phyloP scores from a whole-genome alignment of 2,888 invertebrate genomes.

The Drosophila mettleri region DNA sequence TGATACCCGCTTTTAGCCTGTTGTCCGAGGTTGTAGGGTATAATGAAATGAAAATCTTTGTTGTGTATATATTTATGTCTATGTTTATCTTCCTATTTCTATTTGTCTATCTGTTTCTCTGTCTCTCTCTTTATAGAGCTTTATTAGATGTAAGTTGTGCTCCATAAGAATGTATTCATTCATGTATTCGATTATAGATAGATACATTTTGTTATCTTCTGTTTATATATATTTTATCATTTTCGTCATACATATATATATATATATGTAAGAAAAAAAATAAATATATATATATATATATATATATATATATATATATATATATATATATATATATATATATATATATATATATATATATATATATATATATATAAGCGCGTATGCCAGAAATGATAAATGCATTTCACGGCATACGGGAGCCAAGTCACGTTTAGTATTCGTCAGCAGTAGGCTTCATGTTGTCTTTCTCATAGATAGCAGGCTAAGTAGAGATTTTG shows the following conservation, averaged over 20 bases:
- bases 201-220: too few relatives aligned
- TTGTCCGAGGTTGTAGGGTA: neutral
- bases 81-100: too few relatives aligned
- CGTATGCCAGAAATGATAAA: constrained; percentile 53
- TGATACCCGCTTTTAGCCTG: neutral
- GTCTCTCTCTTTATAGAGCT: too few relatives aligned
- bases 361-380: constrained; percentile 9
- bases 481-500: too few relatives aligned
- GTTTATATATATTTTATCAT: too few relatives aligned
- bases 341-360: neutral
- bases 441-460: constrained; percentile 41
- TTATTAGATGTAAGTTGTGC: too few relatives aligned
- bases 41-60: neutral
- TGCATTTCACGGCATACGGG: constrained; percentile 49
- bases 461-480: neutral
- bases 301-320: neutral
- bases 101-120: too few relatives aligned
- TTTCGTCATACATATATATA: neutral
- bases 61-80: too few relatives aligned
- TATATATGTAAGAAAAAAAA: neutral
- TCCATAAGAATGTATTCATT: too few relatives aligned
- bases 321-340: constrained; percentile 1
- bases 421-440: constrained; percentile 66
- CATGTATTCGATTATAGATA: too few relatives aligned
- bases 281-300: neutral